Evolutionary conservation across 2,113 vertebrate genomes (phyloP).

Genomic region (Cyprinodon tularosa): DNA sequence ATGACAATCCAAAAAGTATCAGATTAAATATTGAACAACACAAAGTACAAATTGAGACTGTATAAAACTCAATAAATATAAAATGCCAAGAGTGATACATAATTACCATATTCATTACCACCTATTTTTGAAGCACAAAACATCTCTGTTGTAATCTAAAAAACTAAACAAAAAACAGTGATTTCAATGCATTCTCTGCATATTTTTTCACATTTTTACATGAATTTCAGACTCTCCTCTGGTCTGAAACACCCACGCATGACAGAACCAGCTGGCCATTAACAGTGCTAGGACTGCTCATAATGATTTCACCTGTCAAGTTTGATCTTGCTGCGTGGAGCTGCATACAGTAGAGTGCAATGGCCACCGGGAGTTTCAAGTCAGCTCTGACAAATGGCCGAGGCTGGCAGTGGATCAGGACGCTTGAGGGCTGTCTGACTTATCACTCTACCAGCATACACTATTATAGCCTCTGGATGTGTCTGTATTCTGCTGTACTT

Average conservation of each 20-base stretch:
- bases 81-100: not conserved
- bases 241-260: conserved; percentile 27
- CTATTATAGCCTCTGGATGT: conserved; percentile 67
- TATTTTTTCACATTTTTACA: conserved; percentile 43
- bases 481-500: conserved; percentile 53
- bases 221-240: conserved; percentile 21
- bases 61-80: not conserved
- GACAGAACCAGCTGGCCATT: conserved; percentile 47
- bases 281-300: conserved; percentile 39
- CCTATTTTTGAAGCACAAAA: not conserved
- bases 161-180: not conserved
- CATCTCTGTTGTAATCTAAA: not conserved
- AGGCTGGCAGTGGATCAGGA: conserved; percentile 69
- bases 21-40: not conserved
- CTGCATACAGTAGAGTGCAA: conserved; percentile 49
- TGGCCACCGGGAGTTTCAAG: conserved; percentile 68
- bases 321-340: conserved; percentile 43
- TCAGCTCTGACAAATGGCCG: conserved; percentile 75
- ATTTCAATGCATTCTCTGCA: not conserved
- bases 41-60: not conserved
- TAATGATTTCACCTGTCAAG: conserved; percentile 71
- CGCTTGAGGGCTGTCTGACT: conserved; percentile 67
- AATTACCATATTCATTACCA: not conserved
- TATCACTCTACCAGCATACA: conserved; percentile 71
- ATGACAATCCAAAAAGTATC: too few species aligned